A percentile compares a stretch with the other conserved stretches of the same genome.
Conservation (phyloP, 2,797 vertebrate species). For the Echiichthys vipera region DNA sequence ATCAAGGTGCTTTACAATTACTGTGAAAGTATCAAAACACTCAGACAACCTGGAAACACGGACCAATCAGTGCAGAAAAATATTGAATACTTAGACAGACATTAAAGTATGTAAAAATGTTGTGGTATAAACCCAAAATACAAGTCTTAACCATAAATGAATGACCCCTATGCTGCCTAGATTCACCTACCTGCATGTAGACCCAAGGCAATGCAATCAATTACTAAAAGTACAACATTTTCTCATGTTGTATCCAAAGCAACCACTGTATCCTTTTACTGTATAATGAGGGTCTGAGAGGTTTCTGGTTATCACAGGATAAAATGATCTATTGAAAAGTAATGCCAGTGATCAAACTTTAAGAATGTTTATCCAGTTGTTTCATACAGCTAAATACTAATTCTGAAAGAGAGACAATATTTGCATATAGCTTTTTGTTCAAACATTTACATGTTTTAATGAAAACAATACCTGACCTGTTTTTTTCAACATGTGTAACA, state of each 20-base stretch:
- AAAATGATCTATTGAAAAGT: background rate
- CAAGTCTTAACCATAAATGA: too few relatives aligned
- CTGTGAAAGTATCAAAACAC: too few relatives aligned
- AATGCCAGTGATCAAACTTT: background rate
- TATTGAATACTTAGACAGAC: too few relatives aligned
- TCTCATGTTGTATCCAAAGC: background rate
- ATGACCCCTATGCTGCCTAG: background rate
- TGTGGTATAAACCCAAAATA: too few relatives aligned
- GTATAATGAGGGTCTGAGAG: background rate
- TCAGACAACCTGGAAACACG: too few relatives aligned
- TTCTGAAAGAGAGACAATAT: background rate
- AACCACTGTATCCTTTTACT: background rate
- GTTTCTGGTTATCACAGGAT: background rate
- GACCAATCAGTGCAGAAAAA: too few relatives aligned
- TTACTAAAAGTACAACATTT: background rate
- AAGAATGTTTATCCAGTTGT: background rate
- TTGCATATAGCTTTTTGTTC: background rate
- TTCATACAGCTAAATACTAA: background rate
- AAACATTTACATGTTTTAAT: background rate
- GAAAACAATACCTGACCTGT: background rate
- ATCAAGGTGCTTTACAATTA: too few relatives aligned
- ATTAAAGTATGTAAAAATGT: too few relatives aligned
- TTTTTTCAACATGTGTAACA: conserved; percentile 5
- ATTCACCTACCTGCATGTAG: background rate
- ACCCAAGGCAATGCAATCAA: background rate